A percentile compares a stretch with the other conserved stretches of the same genome.
Evolutionary conservation across 2,888 invertebrate species (phyloP).

Genomic region (Tetranychus piercei): DNA sequence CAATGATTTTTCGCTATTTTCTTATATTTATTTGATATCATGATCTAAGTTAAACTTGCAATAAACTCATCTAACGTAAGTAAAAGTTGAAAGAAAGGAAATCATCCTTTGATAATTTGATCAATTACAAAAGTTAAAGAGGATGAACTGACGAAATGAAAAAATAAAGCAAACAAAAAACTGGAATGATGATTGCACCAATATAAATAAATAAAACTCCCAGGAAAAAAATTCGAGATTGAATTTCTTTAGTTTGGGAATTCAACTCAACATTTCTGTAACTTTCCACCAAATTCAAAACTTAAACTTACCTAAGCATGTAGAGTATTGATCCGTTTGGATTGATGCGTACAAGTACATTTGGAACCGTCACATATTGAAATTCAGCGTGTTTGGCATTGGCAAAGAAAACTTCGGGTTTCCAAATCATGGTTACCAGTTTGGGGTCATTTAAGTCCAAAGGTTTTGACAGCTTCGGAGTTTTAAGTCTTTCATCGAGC

Average conservation of each 20-base stretch:
- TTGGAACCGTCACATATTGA: slow-evolving; percentile 29
- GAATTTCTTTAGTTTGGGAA: not conserved
- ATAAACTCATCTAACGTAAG: no score
- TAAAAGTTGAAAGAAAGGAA: no score
- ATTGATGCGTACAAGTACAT: slow-evolving; percentile 28
- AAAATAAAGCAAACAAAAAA: no score
- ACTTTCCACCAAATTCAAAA: not conserved
- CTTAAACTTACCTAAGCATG: slow-evolving; percentile 28
- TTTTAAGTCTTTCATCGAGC: slow-evolving; percentile 36
- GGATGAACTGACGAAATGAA: no score
- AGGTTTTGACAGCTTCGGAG: slow-evolving; percentile 34
- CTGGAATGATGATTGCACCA: no score
- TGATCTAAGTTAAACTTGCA: no score
- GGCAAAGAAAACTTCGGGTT: slow-evolving; percentile 30
- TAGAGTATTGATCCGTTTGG: slow-evolving; percentile 28
- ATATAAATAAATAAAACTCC: no score
- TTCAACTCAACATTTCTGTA: not conserved
- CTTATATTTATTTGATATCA: no score
- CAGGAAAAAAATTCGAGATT: no score
- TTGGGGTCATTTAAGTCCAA: slow-evolving; percentile 35
- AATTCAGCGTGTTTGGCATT: slow-evolving; percentile 29
- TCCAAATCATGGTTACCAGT: slow-evolving; percentile 30
- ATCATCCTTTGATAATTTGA: no score
- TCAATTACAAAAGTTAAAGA: no score
- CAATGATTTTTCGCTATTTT: no score